phyloP scores from a whole-genome alignment of 35 echinoderm and acorn worm genomes.

The Lytechinus variegatus region DNA sequence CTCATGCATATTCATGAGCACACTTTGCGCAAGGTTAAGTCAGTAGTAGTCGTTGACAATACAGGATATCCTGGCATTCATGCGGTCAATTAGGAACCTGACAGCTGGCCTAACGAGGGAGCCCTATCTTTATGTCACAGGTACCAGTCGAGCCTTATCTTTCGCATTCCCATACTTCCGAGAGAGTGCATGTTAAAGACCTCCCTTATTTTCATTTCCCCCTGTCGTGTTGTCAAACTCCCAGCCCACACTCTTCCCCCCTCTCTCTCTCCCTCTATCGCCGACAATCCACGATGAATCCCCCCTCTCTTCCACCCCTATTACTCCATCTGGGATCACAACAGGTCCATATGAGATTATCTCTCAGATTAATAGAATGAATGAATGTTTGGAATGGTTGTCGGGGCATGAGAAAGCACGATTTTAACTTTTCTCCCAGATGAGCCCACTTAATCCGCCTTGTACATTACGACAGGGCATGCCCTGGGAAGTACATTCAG shows the following conservation, averaged over 20 bases:
- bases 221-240: neutral
- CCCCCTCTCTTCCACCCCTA: neutral
- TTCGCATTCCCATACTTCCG: constrained; percentile 26
- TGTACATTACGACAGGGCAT: neutral
- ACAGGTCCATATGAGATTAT: neutral
- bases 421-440: neutral
- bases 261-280: neutral
- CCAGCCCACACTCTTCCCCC: neutral
- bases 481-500: neutral
- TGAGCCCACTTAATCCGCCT: neutral
- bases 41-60: constrained; percentile 37
- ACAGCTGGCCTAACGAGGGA: constrained; percentile 48
- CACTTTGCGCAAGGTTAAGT: constrained; percentile 32
- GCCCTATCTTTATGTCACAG: constrained; percentile 34
- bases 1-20: neutral
- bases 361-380: neutral
- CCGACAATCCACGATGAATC: neutral
- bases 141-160: constrained; percentile 40
- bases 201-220: constrained; percentile 23
- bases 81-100: constrained; percentile 44
- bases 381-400: neutral
- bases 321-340: neutral
- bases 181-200: constrained; percentile 35
- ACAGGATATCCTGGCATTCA: constrained; percentile 47
- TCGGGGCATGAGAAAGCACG: neutral